These are phyloP conservation scores for Dasyurus viverrinus DNA, from an alignment of 2,113 vertebrate species.

Conservation along the genomic window DNA sequence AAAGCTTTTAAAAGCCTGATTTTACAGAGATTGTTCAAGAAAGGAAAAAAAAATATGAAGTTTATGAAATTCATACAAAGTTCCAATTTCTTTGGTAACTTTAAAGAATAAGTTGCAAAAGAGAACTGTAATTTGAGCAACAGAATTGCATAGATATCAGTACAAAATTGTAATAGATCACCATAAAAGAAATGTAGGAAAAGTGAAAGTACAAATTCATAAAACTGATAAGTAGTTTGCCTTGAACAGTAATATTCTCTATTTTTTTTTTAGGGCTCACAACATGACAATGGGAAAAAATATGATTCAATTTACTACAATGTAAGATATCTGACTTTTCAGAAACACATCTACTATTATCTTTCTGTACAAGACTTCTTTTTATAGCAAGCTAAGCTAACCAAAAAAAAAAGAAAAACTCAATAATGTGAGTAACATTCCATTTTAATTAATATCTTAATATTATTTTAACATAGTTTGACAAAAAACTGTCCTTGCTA, in stretches of 20 bases:
- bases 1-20: constrained; percentile 17
- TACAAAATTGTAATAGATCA: neutral
- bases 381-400: neutral
- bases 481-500: neutral
- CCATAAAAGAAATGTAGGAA: neutral
- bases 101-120: neutral
- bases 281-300: neutral
- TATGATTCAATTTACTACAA: neutral
- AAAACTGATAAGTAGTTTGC: neutral
- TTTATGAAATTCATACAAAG: neutral
- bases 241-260: neutral
- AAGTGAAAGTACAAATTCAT: neutral
- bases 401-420: constrained; percentile 27
- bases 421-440: neutral
- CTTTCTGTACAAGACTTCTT: constrained; percentile 4
- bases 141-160: neutral
- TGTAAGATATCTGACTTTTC: constrained; percentile 7
- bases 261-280: neutral
- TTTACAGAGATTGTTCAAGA: constrained; percentile 16
- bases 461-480: neutral
- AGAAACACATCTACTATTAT: neutral
- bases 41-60: constrained; percentile 10
- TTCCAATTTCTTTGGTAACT: constrained; percentile 22
- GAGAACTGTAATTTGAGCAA: neutral
- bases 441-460: neutral